These are phyloP conservation scores for Desmodus rotundus DNA, from an alignment of 2,113 vertebrate species.

Conservation along the genomic window DNA sequence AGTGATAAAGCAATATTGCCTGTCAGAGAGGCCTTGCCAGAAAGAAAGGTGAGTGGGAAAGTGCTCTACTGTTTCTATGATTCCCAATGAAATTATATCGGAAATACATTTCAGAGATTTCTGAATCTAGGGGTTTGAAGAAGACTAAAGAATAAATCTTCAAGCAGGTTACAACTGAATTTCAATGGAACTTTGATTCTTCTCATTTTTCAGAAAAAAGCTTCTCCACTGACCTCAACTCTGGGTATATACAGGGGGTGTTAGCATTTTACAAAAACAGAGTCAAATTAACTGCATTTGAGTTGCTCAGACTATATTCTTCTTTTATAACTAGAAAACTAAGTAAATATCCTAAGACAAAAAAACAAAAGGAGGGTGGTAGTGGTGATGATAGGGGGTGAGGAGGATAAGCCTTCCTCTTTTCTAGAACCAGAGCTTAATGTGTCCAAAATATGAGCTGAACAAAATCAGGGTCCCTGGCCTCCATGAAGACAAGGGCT, in stretches of 20 bases:
- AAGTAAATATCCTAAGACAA: background rate
- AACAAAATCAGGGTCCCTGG: background rate
- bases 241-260: background rate
- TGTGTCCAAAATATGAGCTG: background rate
- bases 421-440: background rate
- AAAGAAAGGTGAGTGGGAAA: background rate
- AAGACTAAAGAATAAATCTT: constrained; percentile 10
- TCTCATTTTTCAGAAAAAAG: background rate
- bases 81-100: background rate
- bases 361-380: background rate
- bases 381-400: background rate
- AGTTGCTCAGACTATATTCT: background rate
- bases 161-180: background rate
- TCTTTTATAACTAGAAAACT: background rate
- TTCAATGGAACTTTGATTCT: constrained; percentile 6
- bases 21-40: background rate
- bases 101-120: background rate
- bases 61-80: background rate
- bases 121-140: background rate
- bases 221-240: background rate
- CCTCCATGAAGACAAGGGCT: background rate
- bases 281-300: background rate
- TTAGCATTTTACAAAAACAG: background rate
- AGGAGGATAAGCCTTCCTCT: background rate
- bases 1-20: constrained; percentile 19